Evolutionary conservation across 1,140 invertebrate genomes (phyloP).

Genomic region (Diorhabda sublineata): DNA sequence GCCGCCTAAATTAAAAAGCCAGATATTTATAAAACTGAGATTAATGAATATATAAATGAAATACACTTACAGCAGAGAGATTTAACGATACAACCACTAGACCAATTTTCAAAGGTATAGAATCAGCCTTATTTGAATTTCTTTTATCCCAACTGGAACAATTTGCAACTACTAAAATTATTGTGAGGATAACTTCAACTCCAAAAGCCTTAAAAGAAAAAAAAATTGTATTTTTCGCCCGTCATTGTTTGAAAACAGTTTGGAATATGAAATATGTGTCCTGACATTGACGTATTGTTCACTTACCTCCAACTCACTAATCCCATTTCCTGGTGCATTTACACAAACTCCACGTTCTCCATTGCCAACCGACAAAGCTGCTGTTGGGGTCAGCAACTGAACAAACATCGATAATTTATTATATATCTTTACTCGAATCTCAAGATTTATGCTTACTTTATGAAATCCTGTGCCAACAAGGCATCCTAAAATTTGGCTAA

Average conservation of each 20-base stretch:
- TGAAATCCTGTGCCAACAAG: constrained; percentile 62
- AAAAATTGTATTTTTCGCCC: background rate
- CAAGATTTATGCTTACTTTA: constrained; percentile 42
- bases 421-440: background rate
- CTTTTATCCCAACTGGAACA: constrained; percentile 50
- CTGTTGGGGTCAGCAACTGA: constrained; percentile 33
- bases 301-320: constrained; percentile 33
- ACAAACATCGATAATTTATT: constrained; percentile 10
- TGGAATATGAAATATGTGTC: no score
- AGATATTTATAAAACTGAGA: background rate
- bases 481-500: constrained; percentile 67
- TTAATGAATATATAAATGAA: background rate
- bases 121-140: constrained; percentile 46
- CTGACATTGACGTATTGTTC: background rate
- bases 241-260: no score
- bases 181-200: constrained; percentile 47
- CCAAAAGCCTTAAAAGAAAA: constrained; percentile 41
- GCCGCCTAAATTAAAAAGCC: constrained; percentile 51
- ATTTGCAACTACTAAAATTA: constrained; percentile 48
- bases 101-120: constrained; percentile 51
- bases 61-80: constrained; percentile 44
- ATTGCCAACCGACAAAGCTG: constrained; percentile 12
- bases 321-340: constrained; percentile 16
- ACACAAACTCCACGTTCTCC: constrained; percentile 24
- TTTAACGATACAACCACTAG: constrained; percentile 46